Conservation (phyloP, 2,797 vertebrate genomes). For the Anguilla obscura region DNA sequence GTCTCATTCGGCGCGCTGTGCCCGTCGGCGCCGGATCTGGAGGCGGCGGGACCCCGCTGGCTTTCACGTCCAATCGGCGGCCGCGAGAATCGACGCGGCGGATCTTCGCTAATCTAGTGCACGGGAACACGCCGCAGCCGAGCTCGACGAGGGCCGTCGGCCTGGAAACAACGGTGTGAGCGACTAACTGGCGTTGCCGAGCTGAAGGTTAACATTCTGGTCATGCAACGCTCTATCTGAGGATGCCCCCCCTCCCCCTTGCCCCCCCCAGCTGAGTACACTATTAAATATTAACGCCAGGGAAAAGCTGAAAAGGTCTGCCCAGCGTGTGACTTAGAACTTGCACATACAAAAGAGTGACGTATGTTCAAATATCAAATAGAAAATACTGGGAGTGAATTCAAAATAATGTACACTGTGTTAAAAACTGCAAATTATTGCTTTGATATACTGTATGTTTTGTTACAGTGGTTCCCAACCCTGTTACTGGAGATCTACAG, state of each 20-base stretch:
- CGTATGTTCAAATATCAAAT: background rate
- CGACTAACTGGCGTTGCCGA: background rate
- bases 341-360: background rate
- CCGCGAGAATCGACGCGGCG: background rate
- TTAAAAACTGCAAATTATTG: background rate
- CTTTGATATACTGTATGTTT: background rate
- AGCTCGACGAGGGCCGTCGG: background rate
- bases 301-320: background rate
- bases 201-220: background rate
- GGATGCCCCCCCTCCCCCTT: background rate
- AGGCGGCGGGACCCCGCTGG: background rate
- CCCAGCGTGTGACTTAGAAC: background rate
- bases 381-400: background rate
- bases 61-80: background rate
- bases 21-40: background rate
- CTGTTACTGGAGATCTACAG: background rate
- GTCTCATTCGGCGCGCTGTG: background rate
- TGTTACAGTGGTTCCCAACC: background rate
- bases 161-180: background rate
- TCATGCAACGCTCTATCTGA: background rate
- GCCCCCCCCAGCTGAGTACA: background rate
- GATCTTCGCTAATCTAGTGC: background rate
- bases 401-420: background rate
- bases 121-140: background rate
- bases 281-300: background rate